phyloP scores from a whole-genome alignment of 2,797 vertebrate genomes.

The Acestrorhynchus altus region DNA sequence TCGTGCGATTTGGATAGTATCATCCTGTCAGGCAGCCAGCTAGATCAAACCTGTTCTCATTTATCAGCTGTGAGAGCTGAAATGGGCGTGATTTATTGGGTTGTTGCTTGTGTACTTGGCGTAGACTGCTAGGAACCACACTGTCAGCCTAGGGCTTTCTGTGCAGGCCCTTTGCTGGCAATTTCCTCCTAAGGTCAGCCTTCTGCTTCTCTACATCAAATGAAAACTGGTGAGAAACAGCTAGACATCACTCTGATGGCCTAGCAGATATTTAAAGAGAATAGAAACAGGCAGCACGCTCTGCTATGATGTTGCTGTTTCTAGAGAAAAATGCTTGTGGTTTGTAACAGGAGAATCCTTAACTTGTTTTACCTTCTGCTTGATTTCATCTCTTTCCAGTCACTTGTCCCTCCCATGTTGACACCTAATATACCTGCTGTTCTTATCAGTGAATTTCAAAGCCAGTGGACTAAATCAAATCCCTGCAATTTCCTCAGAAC shows the following conservation, averaged over 20 bases:
- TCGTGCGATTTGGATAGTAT: not conserved
- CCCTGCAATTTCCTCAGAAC: constrained; percentile 49
- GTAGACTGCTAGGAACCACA: constrained; percentile 28
- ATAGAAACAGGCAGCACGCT: constrained; percentile 4
- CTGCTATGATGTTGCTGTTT: constrained; percentile 7
- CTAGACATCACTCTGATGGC: constrained; percentile 14
- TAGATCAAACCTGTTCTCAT: constrained; percentile 14
- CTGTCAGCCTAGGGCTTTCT: constrained; percentile 15
- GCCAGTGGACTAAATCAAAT: constrained; percentile 51
- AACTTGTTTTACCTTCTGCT: constrained; percentile 22
- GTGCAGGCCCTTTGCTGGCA: constrained; percentile 27
- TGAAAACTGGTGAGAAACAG: constrained; percentile 8
- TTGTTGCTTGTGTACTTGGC: constrained; percentile 37
- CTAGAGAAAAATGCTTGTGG: constrained; percentile 14
- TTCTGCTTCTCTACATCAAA: constrained; percentile 23
- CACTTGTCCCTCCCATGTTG: constrained; percentile 54
- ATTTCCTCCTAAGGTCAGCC: constrained; percentile 34
- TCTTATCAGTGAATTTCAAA: constrained; percentile 46
- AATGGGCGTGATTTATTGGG: constrained; percentile 44
- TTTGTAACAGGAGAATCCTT: constrained; percentile 38
- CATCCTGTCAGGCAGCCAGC: not conserved
- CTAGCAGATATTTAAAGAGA: constrained; percentile 37
- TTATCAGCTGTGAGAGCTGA: constrained; percentile 35
- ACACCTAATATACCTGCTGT: constrained; percentile 52
- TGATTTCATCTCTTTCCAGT: constrained; percentile 50